phyloP scores from a whole-genome alignment of 2,113 vertebrate genomes.

The Kobus ellipsiprymnus region DNA sequence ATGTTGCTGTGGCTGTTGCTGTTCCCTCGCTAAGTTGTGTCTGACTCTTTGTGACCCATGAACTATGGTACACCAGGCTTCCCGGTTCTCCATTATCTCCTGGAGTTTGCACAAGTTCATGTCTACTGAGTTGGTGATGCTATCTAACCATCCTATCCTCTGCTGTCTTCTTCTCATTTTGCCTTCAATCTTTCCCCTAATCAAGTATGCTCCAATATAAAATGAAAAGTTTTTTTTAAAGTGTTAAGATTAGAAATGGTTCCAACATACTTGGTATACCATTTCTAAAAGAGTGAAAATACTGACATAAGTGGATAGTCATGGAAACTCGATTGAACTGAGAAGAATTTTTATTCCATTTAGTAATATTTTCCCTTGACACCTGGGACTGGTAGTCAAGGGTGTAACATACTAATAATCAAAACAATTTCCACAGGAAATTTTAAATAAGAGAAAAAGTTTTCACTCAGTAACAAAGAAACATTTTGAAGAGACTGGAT shows the following conservation, averaged over 20 bases:
- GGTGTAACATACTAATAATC: neutral
- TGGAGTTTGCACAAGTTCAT: neutral
- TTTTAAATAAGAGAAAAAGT: neutral
- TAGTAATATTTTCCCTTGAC: slow-evolving; percentile 52
- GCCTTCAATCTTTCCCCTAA: neutral
- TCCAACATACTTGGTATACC: neutral
- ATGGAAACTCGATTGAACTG: slow-evolving; percentile 5
- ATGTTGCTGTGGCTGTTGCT: neutral
- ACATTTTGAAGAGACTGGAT: neutral
- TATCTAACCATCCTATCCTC: neutral
- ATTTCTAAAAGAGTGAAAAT: slow-evolving; percentile 8
- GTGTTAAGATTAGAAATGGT: neutral
- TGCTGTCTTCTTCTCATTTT: neutral
- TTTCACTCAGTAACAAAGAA: neutral
- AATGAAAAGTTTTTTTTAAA: neutral
- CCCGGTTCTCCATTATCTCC: neutral
- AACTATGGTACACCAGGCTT: neutral
- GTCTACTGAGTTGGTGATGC: neutral
- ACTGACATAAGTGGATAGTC: neutral
- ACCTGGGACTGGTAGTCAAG: neutral
- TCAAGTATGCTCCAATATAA: neutral
- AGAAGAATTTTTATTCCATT: neutral
- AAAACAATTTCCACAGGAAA: slow-evolving; percentile 45
- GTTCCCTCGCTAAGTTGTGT: neutral
- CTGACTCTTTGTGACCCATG: neutral